Conservation (phyloP, 2,888 invertebrate species). For the Eupithecia centaureata region DNA sequence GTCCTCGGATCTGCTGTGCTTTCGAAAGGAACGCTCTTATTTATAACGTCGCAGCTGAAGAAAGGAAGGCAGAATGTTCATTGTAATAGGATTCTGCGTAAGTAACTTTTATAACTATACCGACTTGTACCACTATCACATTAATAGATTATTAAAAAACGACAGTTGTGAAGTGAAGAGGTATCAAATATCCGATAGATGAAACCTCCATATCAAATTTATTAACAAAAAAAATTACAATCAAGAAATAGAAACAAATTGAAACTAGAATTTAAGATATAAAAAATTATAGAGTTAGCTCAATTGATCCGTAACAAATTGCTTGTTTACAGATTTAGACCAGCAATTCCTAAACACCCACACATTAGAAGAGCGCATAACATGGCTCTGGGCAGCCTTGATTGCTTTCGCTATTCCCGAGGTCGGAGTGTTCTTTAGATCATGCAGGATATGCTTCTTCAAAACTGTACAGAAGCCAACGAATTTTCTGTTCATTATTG, state of each 20-base stretch:
- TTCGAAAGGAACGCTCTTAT: constrained; percentile 89
- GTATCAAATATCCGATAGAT: too few species aligned
- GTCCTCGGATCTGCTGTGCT: constrained; percentile 87
- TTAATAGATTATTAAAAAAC: too few species aligned
- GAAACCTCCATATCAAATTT: too few species aligned
- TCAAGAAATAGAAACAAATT: too few species aligned
- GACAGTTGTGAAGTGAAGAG: too few species aligned
- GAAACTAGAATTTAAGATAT: too few species aligned
- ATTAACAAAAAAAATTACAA: too few species aligned
- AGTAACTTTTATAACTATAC: constrained; percentile 13
- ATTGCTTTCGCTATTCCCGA: constrained; percentile 91
- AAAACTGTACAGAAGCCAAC: constrained; percentile 86
- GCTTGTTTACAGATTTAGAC: constrained; percentile 77
- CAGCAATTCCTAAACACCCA: constrained; percentile 85
- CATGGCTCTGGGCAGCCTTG: constrained; percentile 92
- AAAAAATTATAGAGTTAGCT: too few species aligned
- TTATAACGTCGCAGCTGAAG: constrained; percentile 89
- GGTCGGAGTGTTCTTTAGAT: constrained; percentile 87
- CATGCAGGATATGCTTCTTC: constrained; percentile 88
- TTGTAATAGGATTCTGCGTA: constrained; percentile 83
- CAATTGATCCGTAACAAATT: background rate
- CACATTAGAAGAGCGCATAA: constrained; percentile 86
- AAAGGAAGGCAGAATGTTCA: constrained; percentile 81
- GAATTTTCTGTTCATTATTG: constrained; percentile 80
- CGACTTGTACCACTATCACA: background rate